Evolutionary conservation across 1,140 invertebrate species (phyloP), one percentile per base, ranked within the genome.

Genomic region (Drosophila nebulosa): DNA sequence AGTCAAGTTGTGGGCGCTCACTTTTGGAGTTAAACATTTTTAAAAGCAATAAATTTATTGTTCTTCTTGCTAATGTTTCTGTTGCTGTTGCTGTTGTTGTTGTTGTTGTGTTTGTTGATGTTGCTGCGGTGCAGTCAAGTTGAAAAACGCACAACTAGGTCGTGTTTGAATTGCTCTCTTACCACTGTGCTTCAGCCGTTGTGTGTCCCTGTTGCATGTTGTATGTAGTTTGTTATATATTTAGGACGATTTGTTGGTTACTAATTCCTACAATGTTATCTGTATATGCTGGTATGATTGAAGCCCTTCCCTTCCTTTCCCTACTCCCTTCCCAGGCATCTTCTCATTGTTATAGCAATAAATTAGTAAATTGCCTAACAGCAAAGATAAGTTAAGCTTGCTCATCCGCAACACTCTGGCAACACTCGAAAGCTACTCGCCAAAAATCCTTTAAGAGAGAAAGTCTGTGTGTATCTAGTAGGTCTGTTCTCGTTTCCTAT

Each of bases 21-120:
- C 7, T 55, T 16, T 30, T 77, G 65, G 62, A 74, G 78, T 72
- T 74, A 69, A 83, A 83, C 65, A 83, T 83, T 78, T 83, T 78
- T 70, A 69, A 81, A 78, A 78, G 79, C 70, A 79, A 81, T 81
- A 81, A 81, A 81, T 81, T 81, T 83, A 78, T 73, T 74, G 70
- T 73, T 73, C 61, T 73, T 73, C 69, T 42, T 65, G 69, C 35
- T 24, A 51, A 21, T 71, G 6, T 12, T 24, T 2, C 35, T 56
- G 10, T 50, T 46, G 21, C 27, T 26, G 30, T 27, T 55, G 39
- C 22, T 62, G 10, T 62, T 64, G 7, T 53, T 39, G 24, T 55
- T 65, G 50, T 74, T 63, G 53, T 53, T 65, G 7, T 16, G 52
- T 14, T 16, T 57, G n/a, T 51, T 66, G 50, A 24, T 63, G 32